phyloP scores from a whole-genome alignment of 2,797 vertebrate species.

The Anisognathus igniventris region DNA sequence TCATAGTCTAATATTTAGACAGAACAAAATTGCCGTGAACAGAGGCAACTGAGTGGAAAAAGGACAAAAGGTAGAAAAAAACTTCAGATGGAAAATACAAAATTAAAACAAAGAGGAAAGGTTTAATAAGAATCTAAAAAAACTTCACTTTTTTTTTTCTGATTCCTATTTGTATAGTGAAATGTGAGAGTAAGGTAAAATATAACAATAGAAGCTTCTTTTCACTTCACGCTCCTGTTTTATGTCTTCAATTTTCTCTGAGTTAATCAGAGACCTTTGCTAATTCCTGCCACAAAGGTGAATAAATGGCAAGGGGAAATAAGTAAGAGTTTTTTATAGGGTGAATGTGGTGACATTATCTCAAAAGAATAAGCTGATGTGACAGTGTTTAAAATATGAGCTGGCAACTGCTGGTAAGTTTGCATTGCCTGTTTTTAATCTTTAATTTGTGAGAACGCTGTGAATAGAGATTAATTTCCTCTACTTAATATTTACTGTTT shows the following conservation, averaged over 20 bases:
- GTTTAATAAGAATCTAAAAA: neutral
- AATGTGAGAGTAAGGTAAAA: neutral
- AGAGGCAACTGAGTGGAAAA: neutral
- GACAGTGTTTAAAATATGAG: slow-evolving; percentile 54
- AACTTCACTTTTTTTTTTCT: neutral
- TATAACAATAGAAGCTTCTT: neutral
- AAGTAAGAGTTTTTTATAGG: neutral
- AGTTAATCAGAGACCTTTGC: slow-evolving; percentile 11
- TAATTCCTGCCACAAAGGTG: slow-evolving; percentile 26
- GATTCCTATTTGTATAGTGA: neutral
- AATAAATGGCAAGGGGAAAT: slow-evolving; percentile 30
- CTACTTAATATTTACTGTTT: slow-evolving; percentile 45
- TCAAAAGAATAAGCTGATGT: slow-evolving; percentile 48
- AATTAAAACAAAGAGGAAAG: neutral
- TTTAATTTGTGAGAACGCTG: slow-evolving; percentile 54
- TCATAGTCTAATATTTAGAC: neutral
- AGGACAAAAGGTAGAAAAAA: neutral
- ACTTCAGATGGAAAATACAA: neutral
- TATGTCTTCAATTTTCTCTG: neutral
- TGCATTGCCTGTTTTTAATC: slow-evolving; percentile 31
- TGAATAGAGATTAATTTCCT: slow-evolving; percentile 47
- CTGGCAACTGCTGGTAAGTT: slow-evolving; percentile 39
- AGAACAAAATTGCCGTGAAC: neutral
- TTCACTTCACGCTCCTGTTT: neutral
- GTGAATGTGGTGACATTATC: slow-evolving; percentile 37